phyloP scores from a whole-genome alignment of 1,140 invertebrate species.

The Diorhabda elongata region DNA sequence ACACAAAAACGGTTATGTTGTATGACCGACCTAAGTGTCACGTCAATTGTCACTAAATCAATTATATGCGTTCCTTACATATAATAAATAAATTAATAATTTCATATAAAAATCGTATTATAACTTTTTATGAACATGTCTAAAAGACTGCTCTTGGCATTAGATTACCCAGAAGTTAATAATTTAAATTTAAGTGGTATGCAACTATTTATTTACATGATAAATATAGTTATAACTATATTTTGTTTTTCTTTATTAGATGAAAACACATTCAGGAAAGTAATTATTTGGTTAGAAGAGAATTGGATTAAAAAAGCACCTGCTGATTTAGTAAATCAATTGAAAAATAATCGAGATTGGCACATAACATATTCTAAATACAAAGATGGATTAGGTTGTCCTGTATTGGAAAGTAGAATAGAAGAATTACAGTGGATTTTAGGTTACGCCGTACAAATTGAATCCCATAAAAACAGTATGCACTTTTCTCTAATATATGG shows the following conservation, averaged over 20 bases:
- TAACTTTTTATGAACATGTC: conserved; percentile 26
- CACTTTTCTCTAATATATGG: conserved; percentile 13
- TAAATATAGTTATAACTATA: neutral
- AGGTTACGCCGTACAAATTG: conserved; percentile 74
- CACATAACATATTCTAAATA: conserved; percentile 69
- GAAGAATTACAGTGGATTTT: conserved; percentile 85
- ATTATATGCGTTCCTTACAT: too few relatives aligned
- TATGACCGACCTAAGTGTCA: too few relatives aligned
- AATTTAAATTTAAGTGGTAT: conserved; percentile 64
- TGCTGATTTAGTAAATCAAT: conserved; percentile 71
- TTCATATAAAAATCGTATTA: neutral
- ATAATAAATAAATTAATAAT: too few relatives aligned
- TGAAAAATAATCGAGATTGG: conserved; percentile 70
- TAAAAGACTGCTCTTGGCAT: conserved; percentile 47
- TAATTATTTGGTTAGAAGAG: conserved; percentile 89
- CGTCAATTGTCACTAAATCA: too few relatives aligned
- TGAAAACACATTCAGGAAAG: conserved; percentile 70
- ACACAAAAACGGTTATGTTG: too few relatives aligned
- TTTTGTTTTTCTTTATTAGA: conserved; percentile 56
- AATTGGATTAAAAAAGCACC: conserved; percentile 88
- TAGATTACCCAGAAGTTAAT: conserved; percentile 70
- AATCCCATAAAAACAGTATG: conserved; percentile 78
- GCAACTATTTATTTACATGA: conserved; percentile 16
- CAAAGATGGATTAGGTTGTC: conserved; percentile 68
- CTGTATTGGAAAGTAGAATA: conserved; percentile 48